Evolutionary conservation across 2,888 invertebrate species (phyloP), one percentile per base, ranked within the genome.

Genomic region (Hirtodrosophila trivittata): DNA sequence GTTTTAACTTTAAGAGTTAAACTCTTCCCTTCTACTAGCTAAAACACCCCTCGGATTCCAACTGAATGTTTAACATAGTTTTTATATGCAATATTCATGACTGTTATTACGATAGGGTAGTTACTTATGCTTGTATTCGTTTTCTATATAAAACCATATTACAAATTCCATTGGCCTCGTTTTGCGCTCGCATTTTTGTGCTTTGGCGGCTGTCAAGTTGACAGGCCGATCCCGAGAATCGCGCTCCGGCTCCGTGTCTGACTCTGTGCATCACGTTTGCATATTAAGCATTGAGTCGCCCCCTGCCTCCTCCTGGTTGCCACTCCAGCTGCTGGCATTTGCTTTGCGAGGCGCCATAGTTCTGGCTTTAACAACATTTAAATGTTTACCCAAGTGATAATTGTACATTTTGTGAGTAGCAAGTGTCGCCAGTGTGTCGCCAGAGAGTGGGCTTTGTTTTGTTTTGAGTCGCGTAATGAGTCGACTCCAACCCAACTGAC

Each of bases 331-430:
- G 7, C 18, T 10, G 28, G 7, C 9, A 1, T 28, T 28, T 51
- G 50, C 18, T 56, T 63, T 59, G 56, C 28, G 43, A 42, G 85
- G 86, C 86, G 86, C 78, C 83, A 82, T 33, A 46, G 47, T 65
- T 71, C 70, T 78, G 72, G 10, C 14, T 52, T 82, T 68, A 68
- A 75, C 75, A 85, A 71, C 82, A 85, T 71, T 76, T 72, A 63
- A 69, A 80, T 86, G 82, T 83, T 86, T 86, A 71, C 77, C 63
- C 82, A 83, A 81, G 86, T 83, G 82, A 77, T 80, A 82, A 86
- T 82, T 84, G 84, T 66, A 32, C 38, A 69, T 45, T 38, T 49
- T 35, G 38, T 25, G 18, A 42, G 47, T 60, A 42, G 47, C 14
- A 9, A 51, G 14, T 46, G 70, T 65, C 75, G 75, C 69, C 75